Percentiles rank a stretch among this genome's conserved stretches.
These are phyloP conservation scores for Colostygia pectinataria DNA, from an alignment of 2,888 invertebrate genomes.

Conservation along the genomic window DNA sequence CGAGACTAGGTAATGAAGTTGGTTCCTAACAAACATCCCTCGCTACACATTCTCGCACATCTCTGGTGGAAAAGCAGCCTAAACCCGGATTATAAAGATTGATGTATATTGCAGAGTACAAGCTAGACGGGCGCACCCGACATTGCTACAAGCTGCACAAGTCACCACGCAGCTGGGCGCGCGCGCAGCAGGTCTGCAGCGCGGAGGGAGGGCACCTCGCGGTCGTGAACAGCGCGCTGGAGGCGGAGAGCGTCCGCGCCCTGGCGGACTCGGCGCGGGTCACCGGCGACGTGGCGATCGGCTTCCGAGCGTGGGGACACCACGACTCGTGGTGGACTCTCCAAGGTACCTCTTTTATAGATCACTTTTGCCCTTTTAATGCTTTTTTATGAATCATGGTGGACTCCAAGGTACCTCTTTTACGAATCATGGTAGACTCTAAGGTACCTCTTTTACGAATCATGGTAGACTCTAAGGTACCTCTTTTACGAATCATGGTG, in stretches of 20 bases:
- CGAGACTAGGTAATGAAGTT: too few species aligned
- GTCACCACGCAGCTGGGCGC: slow-evolving; percentile 1
- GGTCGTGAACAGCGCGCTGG: slow-evolving; percentile 17
- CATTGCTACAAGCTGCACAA: slow-evolving; percentile 29
- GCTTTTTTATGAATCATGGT: slow-evolving; percentile 10
- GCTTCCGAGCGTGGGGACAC: slow-evolving; percentile 7
- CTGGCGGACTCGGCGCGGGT: background rate
- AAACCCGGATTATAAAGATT: too few species aligned
- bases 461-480: slow-evolving; percentile 25
- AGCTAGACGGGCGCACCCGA: slow-evolving; percentile 7
- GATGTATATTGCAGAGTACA: slow-evolving; percentile 17
- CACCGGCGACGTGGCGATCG: background rate
- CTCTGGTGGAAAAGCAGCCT: too few species aligned
- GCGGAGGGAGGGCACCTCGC: slow-evolving; percentile 29
- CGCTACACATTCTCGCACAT: too few species aligned
- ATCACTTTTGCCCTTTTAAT: too few species aligned
- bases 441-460: slow-evolving; percentile 10
- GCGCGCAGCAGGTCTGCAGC: slow-evolving; percentile 17
- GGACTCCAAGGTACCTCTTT: slow-evolving; percentile 21
- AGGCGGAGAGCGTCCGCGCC: slow-evolving; percentile 11
- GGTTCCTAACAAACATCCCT: too few species aligned
- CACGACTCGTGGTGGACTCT: slow-evolving; percentile 18
- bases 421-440: slow-evolving; percentile 16
- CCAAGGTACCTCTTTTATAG: slow-evolving; percentile 10
- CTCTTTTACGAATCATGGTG: slow-evolving; percentile 9